Conservation (phyloP, 2,113 vertebrate species). For the Rhabdomys dilectus region DNA sequence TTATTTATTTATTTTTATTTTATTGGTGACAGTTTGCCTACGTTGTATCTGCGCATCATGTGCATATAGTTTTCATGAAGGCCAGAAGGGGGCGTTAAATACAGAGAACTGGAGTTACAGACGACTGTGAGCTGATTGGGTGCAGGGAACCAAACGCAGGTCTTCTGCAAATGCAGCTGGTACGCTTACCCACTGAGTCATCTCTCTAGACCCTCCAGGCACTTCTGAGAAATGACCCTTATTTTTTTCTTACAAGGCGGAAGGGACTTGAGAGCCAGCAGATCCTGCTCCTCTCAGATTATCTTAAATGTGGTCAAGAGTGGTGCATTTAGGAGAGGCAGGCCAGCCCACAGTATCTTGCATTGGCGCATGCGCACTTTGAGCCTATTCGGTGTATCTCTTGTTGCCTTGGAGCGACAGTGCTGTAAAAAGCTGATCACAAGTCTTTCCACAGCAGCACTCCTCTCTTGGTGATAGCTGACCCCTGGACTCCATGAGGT, state of each 20-base stretch:
- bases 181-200: not conserved
- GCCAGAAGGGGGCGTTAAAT: not conserved
- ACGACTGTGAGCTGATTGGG: not conserved
- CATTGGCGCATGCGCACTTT: not conserved
- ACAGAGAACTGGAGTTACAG: not conserved
- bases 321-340: not conserved
- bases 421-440: not conserved
- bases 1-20: not conserved
- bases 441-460: not conserved
- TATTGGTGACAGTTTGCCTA: no score
- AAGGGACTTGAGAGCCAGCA: constrained; percentile 14
- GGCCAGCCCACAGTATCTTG: not conserved
- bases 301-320: not conserved
- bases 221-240: not conserved
- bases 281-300: not conserved
- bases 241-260: not conserved
- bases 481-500: not conserved
- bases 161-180: not conserved
- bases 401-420: not conserved
- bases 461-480: not conserved
- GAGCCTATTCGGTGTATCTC: not conserved
- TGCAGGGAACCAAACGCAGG: not conserved
- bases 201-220: not conserved
- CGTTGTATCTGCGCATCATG: not conserved
- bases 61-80: not conserved